Conservation (phyloP, 2,888 invertebrate genomes). For the Orthonevra nobilis region DNA sequence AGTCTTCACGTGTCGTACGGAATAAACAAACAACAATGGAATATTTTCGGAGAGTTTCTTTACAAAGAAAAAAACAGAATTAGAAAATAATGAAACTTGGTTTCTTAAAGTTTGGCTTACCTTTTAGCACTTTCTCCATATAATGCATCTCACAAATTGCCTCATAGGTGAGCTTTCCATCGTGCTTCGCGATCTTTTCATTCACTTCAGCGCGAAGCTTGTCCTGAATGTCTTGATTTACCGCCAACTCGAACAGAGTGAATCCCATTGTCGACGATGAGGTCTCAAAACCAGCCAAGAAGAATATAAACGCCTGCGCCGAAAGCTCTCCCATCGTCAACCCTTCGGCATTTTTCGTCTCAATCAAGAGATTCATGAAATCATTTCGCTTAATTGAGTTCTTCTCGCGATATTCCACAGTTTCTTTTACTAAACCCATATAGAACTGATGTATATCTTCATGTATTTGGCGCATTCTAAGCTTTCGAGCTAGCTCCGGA, state of each 20-base stretch:
- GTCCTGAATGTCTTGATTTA: conserved; percentile 74
- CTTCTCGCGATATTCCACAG: conserved; percentile 77
- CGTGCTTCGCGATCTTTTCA: conserved; percentile 41
- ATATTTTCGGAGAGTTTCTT: conserved; percentile 82
- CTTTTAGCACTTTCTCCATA: conserved; percentile 75
- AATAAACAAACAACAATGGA: too few relatives aligned
- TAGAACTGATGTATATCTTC: conserved; percentile 80
- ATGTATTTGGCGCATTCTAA: conserved; percentile 17
- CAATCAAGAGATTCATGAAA: conserved; percentile 82
- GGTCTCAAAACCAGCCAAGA: conserved; percentile 83
- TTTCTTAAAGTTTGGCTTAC: conserved; percentile 73
- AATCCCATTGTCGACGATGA: conserved; percentile 84
- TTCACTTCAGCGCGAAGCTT: conserved; percentile 73
- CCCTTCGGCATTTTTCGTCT: conserved; percentile 80
- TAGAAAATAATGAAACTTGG: background rate
- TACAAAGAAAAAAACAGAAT: conserved; percentile 18
- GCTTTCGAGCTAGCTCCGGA: conserved; percentile 71
- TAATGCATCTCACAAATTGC: conserved; percentile 75
- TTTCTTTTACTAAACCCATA: conserved; percentile 77
- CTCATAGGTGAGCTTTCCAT: conserved; percentile 75
- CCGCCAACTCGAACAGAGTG: conserved; percentile 76
- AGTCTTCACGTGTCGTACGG: too few relatives aligned
- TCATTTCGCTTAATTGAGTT: conserved; percentile 81
- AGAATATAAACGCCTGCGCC: conserved; percentile 77
- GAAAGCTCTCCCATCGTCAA: conserved; percentile 74